Percentiles rank a stretch among this genome's conserved stretches.
These are phyloP conservation scores for Drosophila bocki DNA, from an alignment of 1,140 invertebrate species.

Conservation along the genomic window DNA sequence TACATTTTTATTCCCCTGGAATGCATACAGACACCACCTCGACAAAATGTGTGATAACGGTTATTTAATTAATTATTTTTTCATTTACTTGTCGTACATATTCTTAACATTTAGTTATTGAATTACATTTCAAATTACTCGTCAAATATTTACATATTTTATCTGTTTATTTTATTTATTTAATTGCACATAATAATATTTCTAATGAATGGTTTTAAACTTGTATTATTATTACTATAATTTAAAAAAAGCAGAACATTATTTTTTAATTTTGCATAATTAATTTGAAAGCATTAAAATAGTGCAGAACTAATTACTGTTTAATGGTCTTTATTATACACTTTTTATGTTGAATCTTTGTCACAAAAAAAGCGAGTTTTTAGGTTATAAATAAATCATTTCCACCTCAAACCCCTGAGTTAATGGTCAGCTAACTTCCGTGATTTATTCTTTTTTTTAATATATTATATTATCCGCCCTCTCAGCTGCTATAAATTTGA, in stretches of 20 bases:
- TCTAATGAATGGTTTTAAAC: neutral
- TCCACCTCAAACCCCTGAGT: neutral
- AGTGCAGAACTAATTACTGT: no score
- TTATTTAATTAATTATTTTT: no score
- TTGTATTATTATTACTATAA: neutral
- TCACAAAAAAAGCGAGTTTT: neutral
- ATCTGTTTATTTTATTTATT: no score
- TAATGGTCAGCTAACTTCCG: neutral
- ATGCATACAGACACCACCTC: no score
- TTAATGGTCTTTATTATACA: neutral
- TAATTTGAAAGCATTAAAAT: neutral
- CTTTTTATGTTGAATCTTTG: neutral
- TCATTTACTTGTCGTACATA: no score
- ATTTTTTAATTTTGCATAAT: no score
- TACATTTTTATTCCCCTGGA: no score
- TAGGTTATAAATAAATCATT: neutral
- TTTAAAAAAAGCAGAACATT: no score
- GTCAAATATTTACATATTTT: no score
- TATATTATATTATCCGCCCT: neutral
- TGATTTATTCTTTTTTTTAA: conserved; percentile 36
- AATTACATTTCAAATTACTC: no score
- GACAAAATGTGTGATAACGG: no score
- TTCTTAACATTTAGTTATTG: no score
- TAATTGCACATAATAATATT: neutral
- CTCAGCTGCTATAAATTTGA: conserved; percentile 15